These are phyloP conservation scores for Xyrichtys novacula DNA, from an alignment of 2,797 vertebrate genomes.

Conservation along the genomic window DNA sequence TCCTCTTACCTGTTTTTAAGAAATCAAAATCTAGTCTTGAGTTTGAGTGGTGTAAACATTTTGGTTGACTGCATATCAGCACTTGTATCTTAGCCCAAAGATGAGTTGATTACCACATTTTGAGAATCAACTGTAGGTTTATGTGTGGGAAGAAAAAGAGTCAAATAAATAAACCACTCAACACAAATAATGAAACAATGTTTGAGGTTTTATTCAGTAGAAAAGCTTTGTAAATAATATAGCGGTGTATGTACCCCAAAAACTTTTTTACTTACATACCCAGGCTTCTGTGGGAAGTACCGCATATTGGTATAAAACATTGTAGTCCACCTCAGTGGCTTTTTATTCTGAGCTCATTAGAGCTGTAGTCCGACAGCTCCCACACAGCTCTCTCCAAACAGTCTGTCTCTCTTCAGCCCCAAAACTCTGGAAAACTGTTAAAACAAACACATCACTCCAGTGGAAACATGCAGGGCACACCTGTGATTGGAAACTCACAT, in stretches of 20 bases:
- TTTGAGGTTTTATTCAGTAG: neutral
- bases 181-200: neutral
- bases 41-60: too few relatives aligned
- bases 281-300: neutral
- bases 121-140: too few relatives aligned
- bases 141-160: too few relatives aligned
- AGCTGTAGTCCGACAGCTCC: slow-evolving; percentile 31
- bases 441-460: slow-evolving; percentile 5
- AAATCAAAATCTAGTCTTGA: neutral
- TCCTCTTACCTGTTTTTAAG: too few relatives aligned
- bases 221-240: neutral
- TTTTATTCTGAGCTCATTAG: slow-evolving; percentile 37
- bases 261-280: neutral
- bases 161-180: too few relatives aligned
- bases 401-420: neutral
- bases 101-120: too few relatives aligned
- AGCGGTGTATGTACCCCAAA: too few relatives aligned
- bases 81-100: too few relatives aligned
- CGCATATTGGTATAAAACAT: neutral
- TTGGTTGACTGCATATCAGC: too few relatives aligned
- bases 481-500: slow-evolving; percentile 12
- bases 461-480: neutral
- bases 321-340: slow-evolving; percentile 6
- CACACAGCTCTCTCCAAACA: slow-evolving; percentile 29
- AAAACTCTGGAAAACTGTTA: slow-evolving; percentile 15